Percentiles rank a stretch among this genome's conserved stretches.
phyloP scores from a whole-genome alignment of 1,140 invertebrate species.

The Heliconius eleuchia region DNA sequence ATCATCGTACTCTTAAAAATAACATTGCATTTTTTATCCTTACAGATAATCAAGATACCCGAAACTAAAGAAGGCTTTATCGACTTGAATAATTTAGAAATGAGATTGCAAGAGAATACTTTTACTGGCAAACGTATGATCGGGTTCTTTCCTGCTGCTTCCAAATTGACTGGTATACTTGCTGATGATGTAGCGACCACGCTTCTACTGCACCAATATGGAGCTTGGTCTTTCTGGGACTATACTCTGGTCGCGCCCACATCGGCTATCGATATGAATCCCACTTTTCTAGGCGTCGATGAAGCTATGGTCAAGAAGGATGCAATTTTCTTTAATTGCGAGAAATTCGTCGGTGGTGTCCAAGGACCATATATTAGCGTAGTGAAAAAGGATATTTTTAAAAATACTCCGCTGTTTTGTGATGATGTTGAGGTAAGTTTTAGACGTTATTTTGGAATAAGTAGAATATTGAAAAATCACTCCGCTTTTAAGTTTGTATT shows the following conservation, averaged over 20 bases:
- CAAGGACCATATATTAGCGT: slow-evolving; percentile 89
- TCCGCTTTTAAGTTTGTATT: neutral
- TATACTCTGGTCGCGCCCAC: slow-evolving; percentile 93
- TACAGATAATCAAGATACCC: slow-evolving; percentile 88
- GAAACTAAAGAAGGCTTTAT: slow-evolving; percentile 90
- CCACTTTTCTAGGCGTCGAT: slow-evolving; percentile 84
- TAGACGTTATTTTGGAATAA: neutral
- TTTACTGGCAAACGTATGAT: slow-evolving; percentile 84
- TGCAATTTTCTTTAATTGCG: slow-evolving; percentile 94
- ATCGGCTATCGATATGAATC: slow-evolving; percentile 93
- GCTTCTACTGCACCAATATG: slow-evolving; percentile 90
- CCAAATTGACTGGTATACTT: slow-evolving; percentile 94
- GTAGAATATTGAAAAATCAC: too few species aligned
- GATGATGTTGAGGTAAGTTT: slow-evolving; percentile 75
- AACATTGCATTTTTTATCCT: slow-evolving; percentile 40
- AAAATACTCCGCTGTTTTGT: slow-evolving; percentile 67
- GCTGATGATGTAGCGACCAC: slow-evolving; percentile 92
- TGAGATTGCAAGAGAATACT: slow-evolving; percentile 85
- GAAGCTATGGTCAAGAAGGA: slow-evolving; percentile 91
- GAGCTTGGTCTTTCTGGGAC: slow-evolving; percentile 94
- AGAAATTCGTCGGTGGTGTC: slow-evolving; percentile 95
- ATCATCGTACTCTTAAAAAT: neutral
- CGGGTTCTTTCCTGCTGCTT: slow-evolving; percentile 93
- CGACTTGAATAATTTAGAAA: slow-evolving; percentile 89
- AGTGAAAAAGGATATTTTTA: slow-evolving; percentile 81